phyloP scores from a whole-genome alignment of 2,888 invertebrate genomes.

The Cyaniris semiargus region DNA sequence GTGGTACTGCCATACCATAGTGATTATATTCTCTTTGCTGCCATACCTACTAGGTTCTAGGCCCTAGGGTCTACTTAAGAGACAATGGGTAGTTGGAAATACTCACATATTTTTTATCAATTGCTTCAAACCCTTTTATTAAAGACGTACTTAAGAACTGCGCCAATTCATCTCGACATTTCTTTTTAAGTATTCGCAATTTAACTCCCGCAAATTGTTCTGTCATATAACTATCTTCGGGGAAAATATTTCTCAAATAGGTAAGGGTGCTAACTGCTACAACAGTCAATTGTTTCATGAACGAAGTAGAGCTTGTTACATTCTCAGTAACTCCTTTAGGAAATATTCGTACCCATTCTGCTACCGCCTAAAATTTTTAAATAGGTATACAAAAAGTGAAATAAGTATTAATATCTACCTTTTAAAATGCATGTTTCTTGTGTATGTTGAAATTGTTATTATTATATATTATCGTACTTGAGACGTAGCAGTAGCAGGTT shows the following conservation, averaged over 20 bases:
- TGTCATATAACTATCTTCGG: conserved; percentile 55
- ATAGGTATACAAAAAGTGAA: background rate
- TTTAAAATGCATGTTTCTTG: too few relatives aligned
- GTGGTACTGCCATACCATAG: too few relatives aligned
- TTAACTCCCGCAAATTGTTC: conserved; percentile 58
- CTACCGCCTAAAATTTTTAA: conserved; percentile 49
- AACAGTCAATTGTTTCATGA: conserved; percentile 67
- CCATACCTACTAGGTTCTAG: too few relatives aligned
- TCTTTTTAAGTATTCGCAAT: conserved; percentile 58
- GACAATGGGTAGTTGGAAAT: too few relatives aligned
- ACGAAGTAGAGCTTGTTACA: conserved; percentile 63
- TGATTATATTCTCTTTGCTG: too few relatives aligned
- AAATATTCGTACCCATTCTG: conserved; percentile 62
- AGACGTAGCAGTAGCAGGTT: conserved; percentile 5
- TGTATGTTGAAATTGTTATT: background rate
- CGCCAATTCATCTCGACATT: conserved; percentile 59
- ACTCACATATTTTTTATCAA: conserved; percentile 72
- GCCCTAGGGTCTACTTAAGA: too few relatives aligned
- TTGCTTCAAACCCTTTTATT: conserved; percentile 63
- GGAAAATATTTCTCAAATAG: conserved; percentile 59
- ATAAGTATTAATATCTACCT: background rate
- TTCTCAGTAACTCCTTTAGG: conserved; percentile 60
- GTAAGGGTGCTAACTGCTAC: conserved; percentile 64
- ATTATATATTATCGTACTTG: conserved; percentile 43
- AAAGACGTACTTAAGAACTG: conserved; percentile 62